Evolutionary conservation across 2,797 vertebrate genomes (phyloP).

Genomic region (Squalus acanthias): DNA sequence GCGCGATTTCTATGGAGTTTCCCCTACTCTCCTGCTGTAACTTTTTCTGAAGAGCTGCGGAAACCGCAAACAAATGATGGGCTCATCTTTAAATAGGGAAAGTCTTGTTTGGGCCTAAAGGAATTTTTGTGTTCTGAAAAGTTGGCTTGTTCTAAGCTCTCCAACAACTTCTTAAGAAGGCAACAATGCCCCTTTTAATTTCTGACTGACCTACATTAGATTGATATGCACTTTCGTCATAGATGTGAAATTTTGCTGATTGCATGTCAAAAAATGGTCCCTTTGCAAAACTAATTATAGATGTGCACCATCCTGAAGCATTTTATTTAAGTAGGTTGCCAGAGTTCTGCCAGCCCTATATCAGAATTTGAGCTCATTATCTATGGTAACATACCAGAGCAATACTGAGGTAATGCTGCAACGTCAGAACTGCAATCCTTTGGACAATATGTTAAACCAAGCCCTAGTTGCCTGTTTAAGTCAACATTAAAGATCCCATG

Average conservation of each 20-base stretch:
- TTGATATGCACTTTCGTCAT: background rate
- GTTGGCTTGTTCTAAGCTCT: background rate
- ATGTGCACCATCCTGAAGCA: background rate
- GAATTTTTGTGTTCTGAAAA: background rate
- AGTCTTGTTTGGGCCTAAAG: background rate
- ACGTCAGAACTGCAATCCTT: background rate
- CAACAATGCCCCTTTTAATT: background rate
- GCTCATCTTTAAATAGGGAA: background rate
- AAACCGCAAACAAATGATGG: no score
- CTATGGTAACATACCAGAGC: background rate
- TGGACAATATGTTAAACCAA: background rate
- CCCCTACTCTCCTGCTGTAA: no score
- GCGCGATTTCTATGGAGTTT: no score
- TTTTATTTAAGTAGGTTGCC: conserved; percentile 1
- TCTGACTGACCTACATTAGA: background rate
- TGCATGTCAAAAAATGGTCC: background rate
- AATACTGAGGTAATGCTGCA: background rate
- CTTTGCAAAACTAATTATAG: background rate
- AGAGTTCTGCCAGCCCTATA: background rate
- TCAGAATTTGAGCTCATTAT: background rate
- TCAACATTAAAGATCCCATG: background rate
- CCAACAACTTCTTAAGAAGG: background rate
- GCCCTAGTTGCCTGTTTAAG: background rate
- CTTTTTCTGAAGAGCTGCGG: no score
- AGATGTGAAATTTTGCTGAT: background rate